These are phyloP conservation scores for Lycaon pictus DNA, from an alignment of 2,113 vertebrate genomes.

Conservation along the genomic window DNA sequence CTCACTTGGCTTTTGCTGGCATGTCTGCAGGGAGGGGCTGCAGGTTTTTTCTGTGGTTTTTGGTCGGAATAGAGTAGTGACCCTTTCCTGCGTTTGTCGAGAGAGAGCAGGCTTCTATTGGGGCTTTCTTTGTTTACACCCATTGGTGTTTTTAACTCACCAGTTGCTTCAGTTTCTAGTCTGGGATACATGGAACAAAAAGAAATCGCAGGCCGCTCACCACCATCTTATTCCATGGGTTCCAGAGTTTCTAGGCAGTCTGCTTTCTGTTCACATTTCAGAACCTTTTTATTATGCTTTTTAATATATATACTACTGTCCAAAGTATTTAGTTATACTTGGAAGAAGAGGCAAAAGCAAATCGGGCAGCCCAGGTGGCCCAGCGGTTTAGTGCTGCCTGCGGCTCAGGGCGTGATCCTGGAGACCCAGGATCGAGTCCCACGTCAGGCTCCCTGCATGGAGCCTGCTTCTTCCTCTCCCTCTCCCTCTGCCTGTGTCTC, in stretches of 20 bases:
- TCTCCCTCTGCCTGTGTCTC: no score
- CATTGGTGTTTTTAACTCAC: background rate
- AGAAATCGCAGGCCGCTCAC: background rate
- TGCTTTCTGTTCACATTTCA: background rate
- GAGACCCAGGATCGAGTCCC: no score
- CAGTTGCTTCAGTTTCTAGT: background rate
- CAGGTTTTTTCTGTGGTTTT: background rate
- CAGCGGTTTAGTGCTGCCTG: no score
- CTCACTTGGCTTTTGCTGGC: background rate
- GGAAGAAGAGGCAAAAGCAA: background rate
- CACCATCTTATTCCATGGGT: background rate
- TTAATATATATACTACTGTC: background rate
- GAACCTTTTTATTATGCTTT: background rate
- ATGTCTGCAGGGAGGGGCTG: background rate
- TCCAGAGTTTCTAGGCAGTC: background rate
- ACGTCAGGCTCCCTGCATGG: no score
- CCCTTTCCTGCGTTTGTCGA: background rate
- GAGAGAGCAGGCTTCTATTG: background rate
- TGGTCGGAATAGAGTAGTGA: background rate
- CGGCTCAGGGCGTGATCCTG: no score
- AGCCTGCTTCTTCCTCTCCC: no score
- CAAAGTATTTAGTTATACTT: background rate
- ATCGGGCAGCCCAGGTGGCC: background rate
- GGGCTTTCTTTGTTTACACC: background rate
- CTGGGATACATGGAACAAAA: background rate